Percentiles rank a stretch among this genome's conserved stretches.
These are phyloP conservation scores for Pelusios castaneus DNA, from an alignment of 2,113 vertebrate species.

Conservation along the genomic window DNA sequence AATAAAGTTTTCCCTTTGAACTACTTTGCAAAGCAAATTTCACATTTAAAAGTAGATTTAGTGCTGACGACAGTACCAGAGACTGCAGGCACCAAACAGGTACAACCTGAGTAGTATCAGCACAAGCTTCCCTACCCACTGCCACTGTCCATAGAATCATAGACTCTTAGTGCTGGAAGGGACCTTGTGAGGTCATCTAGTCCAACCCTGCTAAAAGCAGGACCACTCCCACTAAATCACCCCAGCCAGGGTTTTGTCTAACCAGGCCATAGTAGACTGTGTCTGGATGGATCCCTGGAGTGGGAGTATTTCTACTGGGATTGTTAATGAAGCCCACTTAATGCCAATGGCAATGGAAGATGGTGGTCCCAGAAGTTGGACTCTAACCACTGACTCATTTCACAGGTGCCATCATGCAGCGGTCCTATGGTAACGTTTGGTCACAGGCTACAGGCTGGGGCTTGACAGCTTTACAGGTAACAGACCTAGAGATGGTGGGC, in stretches of 20 bases:
- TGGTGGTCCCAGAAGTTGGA: background rate
- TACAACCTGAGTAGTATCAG: background rate
- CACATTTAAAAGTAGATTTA: background rate
- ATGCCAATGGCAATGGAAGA: background rate
- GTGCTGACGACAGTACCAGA: background rate
- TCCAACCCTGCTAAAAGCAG: no score
- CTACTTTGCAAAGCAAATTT: background rate
- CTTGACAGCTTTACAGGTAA: background rate
- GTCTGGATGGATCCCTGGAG: background rate
- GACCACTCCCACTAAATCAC: no score
- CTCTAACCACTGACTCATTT: background rate
- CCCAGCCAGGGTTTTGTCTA: no score
- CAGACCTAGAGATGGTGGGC: background rate
- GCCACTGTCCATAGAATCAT: no score
- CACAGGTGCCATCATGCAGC: background rate
- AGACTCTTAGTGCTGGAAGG: background rate
- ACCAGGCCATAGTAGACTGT: no score
- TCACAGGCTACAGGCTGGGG: background rate
- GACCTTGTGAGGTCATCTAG: no score
- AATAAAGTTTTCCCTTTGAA: background rate
- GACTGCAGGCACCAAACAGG: background rate
- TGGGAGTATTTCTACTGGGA: background rate
- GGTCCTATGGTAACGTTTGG: background rate
- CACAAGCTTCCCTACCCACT: background rate
- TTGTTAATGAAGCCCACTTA: background rate